Base-by-base conservation (phyloP, 2,888 invertebrate species). In the Nipponacmea schrenckii region DNA sequence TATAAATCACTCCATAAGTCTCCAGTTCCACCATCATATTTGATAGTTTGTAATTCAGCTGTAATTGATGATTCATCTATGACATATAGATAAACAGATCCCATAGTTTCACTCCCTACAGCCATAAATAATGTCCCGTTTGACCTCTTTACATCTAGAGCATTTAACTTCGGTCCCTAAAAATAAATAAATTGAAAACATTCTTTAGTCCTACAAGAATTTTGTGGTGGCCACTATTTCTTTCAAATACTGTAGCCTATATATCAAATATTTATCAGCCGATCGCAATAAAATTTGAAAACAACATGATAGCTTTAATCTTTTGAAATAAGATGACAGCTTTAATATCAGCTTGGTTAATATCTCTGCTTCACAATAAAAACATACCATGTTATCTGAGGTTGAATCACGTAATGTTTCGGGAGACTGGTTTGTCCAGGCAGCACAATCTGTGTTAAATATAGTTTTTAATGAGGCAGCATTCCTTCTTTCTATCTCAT, bases 121-220 rank as follows among this genome's bases (percentile, higher is more conserved):
- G 79, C 69, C 26, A 81, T 64, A 64, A 71, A 79, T 10, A 74
- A 67, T 1, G 71, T 75, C 3, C 75, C 78, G 46, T 78, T 76
- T 62, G 79, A 77, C 20, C 71, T 70, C 26, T 69, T 50, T 0
- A 80, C 72, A 63, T 81, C 81, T 48, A 81, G 39, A 2, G 76
- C 78, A 44, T 77, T 79, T 3, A 81, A 68, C 56, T 77, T 74
- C 12, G 79, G 77, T 10, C 81, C 81, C 81, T 81, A 24, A 5
- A 65, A 70, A 44, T 20, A 27, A 48, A 31, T 20, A 24, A 15
- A 17, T n/a, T 20, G n/a, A 15, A 20, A 46, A 17, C 27, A 39
- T 66, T 39, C 10, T 39, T 39, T 39, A 39, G 39, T 39, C 10
- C 39, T 1, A n/a, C 27, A 48, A 15, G 1, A n/a, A 39, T 5